A percentile compares a stretch with the other conserved stretches of the same genome.
Evolutionary conservation across 2,113 vertebrate species (phyloP).

Genomic region (Aspiorhynchus laticeps): DNA sequence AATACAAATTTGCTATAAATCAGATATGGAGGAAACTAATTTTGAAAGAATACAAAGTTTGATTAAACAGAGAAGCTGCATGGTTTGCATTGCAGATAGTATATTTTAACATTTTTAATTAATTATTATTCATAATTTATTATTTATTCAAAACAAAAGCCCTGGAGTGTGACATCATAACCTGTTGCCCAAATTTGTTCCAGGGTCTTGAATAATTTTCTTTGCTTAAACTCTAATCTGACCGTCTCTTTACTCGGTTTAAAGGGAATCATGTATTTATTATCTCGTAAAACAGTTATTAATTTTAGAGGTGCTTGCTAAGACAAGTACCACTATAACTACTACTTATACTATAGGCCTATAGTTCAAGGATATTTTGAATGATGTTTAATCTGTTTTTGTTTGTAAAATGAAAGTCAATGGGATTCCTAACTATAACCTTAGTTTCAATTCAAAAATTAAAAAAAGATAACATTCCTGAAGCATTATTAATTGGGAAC

Average conservation of each 20-base stretch:
- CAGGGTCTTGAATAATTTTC: neutral
- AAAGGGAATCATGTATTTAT: neutral
- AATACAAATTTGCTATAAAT: neutral
- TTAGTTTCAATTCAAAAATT: neutral
- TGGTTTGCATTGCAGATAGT: neutral
- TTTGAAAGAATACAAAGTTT: neutral
- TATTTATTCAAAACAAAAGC: neutral
- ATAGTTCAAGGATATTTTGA: no score
- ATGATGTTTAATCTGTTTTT: no score
- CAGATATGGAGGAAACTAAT: neutral
- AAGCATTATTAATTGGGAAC: neutral
- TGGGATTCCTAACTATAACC: neutral
- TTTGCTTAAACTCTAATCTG: neutral
- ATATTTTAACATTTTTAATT: conserved; percentile 2
- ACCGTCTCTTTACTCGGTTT: neutral
- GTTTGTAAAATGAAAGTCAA: no score
- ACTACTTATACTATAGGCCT: neutral
- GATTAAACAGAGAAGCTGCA: neutral
- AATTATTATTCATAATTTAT: neutral
- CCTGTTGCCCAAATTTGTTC: neutral
- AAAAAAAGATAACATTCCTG: neutral
- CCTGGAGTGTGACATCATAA: neutral
- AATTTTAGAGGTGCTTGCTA: neutral
- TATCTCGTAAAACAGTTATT: neutral
- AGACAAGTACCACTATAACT: neutral